Conservation (phyloP, 2,797 vertebrate species). For the Diglossa cyanea region DNA sequence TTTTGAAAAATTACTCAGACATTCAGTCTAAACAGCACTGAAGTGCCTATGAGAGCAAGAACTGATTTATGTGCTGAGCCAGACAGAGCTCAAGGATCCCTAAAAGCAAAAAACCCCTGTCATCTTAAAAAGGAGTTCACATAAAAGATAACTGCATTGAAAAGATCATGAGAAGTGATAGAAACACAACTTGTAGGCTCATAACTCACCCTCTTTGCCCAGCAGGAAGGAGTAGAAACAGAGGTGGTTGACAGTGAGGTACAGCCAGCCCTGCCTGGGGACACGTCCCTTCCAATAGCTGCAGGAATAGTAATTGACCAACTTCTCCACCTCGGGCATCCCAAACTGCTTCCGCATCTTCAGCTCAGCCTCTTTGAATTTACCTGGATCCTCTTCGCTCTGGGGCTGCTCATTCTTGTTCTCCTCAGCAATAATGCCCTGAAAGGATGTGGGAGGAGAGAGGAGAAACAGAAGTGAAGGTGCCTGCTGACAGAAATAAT, state of each 20-base stretch:
- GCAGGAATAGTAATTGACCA: constrained; percentile 98
- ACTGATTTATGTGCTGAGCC: not conserved
- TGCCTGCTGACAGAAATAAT: not conserved
- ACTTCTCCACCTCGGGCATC: constrained; percentile 95
- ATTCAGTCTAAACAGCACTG: not conserved
- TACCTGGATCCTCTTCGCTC: constrained; percentile 91
- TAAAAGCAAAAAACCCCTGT: not conserved
- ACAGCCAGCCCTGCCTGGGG: constrained; percentile 95
- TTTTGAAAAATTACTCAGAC: not conserved
- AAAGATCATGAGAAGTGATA: not conserved
- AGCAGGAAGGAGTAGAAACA: constrained; percentile 97
- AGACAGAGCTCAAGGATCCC: not conserved
- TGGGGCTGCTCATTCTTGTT: constrained; percentile 85
- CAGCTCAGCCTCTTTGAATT: constrained; percentile 93
- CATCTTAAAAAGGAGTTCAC: not conserved
- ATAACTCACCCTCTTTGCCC: constrained; percentile 89
- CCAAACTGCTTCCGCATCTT: constrained; percentile 95
- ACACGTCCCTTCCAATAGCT: constrained; percentile 97
- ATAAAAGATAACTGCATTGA: not conserved
- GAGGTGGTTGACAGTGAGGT: constrained; percentile 93
- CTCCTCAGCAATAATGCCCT: constrained; percentile 97
- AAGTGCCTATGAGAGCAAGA: not conserved
- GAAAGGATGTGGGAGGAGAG: not conserved
- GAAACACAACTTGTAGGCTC: not conserved
- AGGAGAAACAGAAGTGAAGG: not conserved